These are phyloP conservation scores for Hymenopus coronatus DNA, from an alignment of 2,888 invertebrate species.

Conservation along the genomic window DNA sequence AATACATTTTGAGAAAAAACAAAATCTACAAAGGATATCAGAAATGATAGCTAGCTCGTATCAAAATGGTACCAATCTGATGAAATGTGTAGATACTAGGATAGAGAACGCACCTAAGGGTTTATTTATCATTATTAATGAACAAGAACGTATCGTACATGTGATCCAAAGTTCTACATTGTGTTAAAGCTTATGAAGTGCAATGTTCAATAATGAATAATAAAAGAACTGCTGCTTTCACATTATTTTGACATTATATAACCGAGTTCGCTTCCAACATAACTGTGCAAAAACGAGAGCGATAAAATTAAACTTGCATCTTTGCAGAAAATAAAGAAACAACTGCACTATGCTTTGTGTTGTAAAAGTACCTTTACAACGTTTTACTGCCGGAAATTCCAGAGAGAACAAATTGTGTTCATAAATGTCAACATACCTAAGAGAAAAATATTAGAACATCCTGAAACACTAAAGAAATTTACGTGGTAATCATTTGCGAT, in stretches of 20 bases:
- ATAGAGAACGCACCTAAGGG: neutral
- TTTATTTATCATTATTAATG: neutral
- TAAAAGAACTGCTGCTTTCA: no score
- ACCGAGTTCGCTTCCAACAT: no score
- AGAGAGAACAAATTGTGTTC: neutral
- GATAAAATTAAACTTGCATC: neutral
- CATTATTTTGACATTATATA: no score
- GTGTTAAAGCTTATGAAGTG: no score
- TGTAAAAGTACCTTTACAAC: neutral
- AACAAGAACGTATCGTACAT: neutral
- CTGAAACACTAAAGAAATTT: neutral
- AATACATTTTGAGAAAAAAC: neutral
- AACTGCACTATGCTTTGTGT: neutral
- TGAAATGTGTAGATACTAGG: neutral
- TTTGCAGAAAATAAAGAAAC: neutral
- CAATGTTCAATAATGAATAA: no score
- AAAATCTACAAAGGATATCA: neutral
- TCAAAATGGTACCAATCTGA: neutral
- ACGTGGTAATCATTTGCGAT: no score
- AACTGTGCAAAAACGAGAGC: no score
- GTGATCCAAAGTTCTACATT: no score
- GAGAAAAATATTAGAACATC: neutral
- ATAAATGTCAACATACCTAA: neutral
- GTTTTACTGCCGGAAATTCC: neutral
- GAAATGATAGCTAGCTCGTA: neutral